Evolutionary conservation across 2,797 vertebrate genomes (phyloP).

Genomic region (Sebastes matsubarae): DNA sequence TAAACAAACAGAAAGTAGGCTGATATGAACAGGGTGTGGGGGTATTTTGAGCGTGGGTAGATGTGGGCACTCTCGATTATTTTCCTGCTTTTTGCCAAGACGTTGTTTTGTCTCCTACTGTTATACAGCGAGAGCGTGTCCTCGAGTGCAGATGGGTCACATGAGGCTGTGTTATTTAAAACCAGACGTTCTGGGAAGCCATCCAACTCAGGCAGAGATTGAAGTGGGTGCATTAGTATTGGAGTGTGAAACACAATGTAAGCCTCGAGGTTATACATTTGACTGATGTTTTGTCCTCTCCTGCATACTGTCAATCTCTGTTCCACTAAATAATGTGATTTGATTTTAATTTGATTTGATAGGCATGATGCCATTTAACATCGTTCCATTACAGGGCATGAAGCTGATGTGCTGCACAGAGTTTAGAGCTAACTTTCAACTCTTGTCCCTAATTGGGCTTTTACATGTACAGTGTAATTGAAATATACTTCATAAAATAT

Average conservation of each 20-base stretch:
- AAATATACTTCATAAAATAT: no score
- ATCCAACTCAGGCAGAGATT: not conserved
- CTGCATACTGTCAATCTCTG: not conserved
- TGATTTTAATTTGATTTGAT: no score
- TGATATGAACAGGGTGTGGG: not conserved
- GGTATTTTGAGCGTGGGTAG: not conserved
- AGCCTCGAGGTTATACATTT: not conserved
- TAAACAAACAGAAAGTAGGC: not conserved
- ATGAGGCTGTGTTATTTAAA: not conserved
- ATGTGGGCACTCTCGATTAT: no score
- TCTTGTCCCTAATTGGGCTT: no score
- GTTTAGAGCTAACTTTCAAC: no score
- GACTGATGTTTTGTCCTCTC: not conserved
- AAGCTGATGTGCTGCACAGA: no score
- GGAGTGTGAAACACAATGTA: not conserved
- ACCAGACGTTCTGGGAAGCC: not conserved
- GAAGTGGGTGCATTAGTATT: not conserved
- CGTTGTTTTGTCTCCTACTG: no score
- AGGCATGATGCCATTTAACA: no score
- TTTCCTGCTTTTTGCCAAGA: no score
- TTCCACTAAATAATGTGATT: not conserved
- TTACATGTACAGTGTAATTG: no score
- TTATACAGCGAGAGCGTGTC: not conserved
- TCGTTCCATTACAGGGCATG: no score
- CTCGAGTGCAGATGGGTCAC: not conserved